Evolutionary conservation across 2,113 vertebrate species (phyloP).

Genomic region (Gracilinanus agilis): DNA sequence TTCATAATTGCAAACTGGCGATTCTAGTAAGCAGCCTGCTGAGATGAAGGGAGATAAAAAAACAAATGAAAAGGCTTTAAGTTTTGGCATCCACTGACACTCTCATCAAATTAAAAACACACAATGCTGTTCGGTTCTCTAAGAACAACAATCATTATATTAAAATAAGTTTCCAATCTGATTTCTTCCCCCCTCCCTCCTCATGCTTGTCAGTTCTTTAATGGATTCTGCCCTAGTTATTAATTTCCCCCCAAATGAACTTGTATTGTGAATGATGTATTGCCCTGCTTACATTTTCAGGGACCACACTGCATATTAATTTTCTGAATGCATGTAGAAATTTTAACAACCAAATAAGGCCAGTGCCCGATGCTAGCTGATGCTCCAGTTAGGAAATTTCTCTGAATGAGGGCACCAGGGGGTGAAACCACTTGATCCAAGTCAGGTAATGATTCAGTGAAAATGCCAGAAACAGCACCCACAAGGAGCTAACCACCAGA

Average conservation of each 20-base stretch:
- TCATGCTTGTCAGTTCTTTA: not conserved
- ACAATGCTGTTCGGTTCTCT: not conserved
- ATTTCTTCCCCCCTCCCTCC: not conserved
- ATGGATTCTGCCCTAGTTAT: slow-evolving; percentile 20
- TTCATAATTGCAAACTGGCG: not conserved
- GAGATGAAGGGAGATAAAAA: not conserved
- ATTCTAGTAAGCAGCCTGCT: not conserved
- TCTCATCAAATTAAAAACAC: slow-evolving; percentile 4
- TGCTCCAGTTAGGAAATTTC: not conserved
- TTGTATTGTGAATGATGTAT: slow-evolving; percentile 6
- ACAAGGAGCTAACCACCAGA: not conserved
- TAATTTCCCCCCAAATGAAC: slow-evolving; percentile 2
- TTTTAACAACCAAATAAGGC: not conserved
- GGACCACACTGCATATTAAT: slow-evolving; percentile 2
- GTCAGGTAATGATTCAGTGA: not conserved
- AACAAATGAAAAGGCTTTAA: not conserved
- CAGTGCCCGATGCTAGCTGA: not conserved
- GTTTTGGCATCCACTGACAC: not conserved
- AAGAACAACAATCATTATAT: slow-evolving; percentile 1
- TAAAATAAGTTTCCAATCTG: not conserved
- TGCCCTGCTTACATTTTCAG: slow-evolving; percentile 4
- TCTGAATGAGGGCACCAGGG: not conserved
- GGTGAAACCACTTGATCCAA: slow-evolving; percentile 1
- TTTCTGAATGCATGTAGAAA: not conserved
- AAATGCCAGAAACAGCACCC: not conserved